Evolutionary conservation across 1,140 invertebrate genomes (phyloP).

Genomic region (Popillia japonica): DNA sequence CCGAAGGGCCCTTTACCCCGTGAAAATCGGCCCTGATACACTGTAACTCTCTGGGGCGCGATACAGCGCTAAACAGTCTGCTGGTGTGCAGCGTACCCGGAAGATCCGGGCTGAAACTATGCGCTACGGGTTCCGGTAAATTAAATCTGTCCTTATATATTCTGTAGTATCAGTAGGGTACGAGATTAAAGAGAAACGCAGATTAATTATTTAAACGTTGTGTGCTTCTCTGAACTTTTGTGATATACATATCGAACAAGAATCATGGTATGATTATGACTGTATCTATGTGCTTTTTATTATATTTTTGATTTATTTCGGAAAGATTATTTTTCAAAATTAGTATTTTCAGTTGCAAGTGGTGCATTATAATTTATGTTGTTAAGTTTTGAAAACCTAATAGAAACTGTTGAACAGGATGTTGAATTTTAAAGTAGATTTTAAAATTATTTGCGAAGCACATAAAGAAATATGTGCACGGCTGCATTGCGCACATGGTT

Average conservation of each 20-base stretch:
- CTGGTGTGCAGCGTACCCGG: neutral
- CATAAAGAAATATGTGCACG: no score
- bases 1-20: neutral
- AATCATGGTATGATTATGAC: conserved; percentile 8
- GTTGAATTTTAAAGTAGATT: no score
- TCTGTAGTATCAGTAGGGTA: neutral
- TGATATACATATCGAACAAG: neutral
- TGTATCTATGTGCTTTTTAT: neutral
- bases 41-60: neutral
- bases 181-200: neutral
- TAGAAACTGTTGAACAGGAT: no score
- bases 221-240: neutral
- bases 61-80: neutral
- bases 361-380: no score
- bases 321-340: neutral
- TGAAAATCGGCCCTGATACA: conserved; percentile 3
- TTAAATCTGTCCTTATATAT: neutral
- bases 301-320: neutral
- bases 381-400: no score
- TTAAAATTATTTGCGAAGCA: no score
- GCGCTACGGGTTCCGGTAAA: neutral
- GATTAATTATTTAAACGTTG: neutral
- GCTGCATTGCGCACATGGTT: no score
- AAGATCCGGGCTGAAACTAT: neutral
- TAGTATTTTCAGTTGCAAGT: no score